Evolutionary conservation across 2,888 invertebrate species (phyloP).

Genomic region (Lagria hirta): DNA sequence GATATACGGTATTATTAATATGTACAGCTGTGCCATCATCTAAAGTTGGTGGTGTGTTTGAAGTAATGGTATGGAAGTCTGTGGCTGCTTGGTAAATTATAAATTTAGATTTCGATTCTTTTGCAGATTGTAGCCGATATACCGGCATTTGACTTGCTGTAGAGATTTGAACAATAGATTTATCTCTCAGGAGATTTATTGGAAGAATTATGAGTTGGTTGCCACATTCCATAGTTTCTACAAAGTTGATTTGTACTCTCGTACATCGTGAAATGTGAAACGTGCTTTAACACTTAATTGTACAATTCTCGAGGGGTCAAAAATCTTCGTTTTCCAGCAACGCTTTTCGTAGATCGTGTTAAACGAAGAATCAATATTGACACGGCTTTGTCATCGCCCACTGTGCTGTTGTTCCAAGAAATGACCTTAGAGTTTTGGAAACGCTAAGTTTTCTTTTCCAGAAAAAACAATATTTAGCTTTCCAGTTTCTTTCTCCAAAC

Average conservation of each 20-base stretch:
- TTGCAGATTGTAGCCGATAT: too few species aligned
- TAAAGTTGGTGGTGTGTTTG: too few species aligned
- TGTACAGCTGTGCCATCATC: too few species aligned
- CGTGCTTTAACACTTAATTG: conserved; percentile 22
- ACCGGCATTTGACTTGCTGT: too few species aligned
- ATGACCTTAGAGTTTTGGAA: conserved; percentile 22
- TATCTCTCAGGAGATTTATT: conserved; percentile 22
- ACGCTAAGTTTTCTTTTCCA: conserved; percentile 24
- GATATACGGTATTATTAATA: too few species aligned
- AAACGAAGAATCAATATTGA: conserved; percentile 33
- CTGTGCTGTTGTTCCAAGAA: conserved; percentile 21
- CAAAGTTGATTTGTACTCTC: conserved; percentile 27
- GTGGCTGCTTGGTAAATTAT: too few species aligned
- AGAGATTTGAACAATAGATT: too few species aligned
- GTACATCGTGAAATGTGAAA: conserved; percentile 27
- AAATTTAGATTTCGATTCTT: too few species aligned
- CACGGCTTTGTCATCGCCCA: conserved; percentile 24
- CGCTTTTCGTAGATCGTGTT: conserved; percentile 19
- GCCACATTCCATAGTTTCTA: conserved; percentile 8
- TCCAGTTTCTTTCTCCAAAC: conserved; percentile 19
- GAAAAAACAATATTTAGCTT: conserved; percentile 23
- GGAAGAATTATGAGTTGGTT: conserved; percentile 21
- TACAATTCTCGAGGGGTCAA: conserved; percentile 23
- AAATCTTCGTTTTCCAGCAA: conserved; percentile 23
- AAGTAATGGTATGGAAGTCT: too few species aligned